Conservation (phyloP, 2,888 invertebrate genomes). For the Rapana venosa region DNA sequence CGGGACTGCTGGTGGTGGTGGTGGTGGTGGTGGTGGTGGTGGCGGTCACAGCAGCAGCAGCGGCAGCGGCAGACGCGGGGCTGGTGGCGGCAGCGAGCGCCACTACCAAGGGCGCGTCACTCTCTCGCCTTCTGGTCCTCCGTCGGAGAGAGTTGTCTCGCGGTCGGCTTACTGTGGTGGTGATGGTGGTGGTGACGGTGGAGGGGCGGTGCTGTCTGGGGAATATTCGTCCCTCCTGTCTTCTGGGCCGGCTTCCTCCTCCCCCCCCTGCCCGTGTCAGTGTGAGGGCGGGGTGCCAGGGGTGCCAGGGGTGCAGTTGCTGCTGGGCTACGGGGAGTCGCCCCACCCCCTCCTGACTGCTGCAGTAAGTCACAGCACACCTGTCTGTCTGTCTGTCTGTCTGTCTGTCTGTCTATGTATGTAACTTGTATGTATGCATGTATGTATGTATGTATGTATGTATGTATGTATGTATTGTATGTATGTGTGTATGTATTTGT, state of each 20-base stretch:
- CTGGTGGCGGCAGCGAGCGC: not conserved
- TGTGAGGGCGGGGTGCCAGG: not conserved
- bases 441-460: not conserved
- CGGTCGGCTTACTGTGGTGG: not conserved
- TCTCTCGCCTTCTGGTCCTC: conserved; percentile 24
- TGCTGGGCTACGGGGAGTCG: conserved; percentile 10
- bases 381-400: conserved; percentile 28
- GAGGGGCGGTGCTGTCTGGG: not conserved
- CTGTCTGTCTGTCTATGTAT: conserved; percentile 26
- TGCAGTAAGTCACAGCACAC: not conserved
- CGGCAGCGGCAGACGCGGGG: not conserved
- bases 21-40: not conserved
- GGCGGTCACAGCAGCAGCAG: not conserved
- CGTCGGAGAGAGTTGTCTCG: conserved; percentile 24
- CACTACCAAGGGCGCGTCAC: not conserved
- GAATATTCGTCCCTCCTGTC: conserved; percentile 13
- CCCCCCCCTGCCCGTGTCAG: not conserved
- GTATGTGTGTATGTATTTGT: not conserved
- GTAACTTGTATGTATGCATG: not conserved
- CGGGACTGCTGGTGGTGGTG: not conserved
- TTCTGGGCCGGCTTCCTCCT: not conserved
- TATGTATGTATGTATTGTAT: not conserved
- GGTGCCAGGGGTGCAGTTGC: not conserved
- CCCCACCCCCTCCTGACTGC: not conserved
- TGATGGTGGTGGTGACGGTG: not conserved